These are phyloP conservation scores for Urocynchramus pylzowi DNA, from an alignment of 2,113 vertebrate species.

Conservation along the genomic window DNA sequence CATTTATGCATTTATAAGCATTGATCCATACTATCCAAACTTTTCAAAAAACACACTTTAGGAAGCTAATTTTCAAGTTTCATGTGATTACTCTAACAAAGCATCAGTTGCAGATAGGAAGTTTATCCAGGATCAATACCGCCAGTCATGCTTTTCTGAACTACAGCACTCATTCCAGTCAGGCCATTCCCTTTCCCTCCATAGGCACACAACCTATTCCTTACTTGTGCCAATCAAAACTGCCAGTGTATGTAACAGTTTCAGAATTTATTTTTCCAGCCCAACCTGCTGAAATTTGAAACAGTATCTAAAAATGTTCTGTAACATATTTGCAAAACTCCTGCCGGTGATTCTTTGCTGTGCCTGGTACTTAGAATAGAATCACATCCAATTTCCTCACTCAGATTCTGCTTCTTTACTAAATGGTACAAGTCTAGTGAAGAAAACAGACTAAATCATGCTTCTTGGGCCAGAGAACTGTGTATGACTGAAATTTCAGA, in stretches of 20 bases:
- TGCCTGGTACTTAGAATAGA: neutral
- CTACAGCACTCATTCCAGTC: neutral
- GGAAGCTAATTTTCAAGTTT: neutral
- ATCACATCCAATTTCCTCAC: neutral
- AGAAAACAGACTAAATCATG: neutral
- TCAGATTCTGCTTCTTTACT: neutral
- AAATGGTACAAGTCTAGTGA: neutral
- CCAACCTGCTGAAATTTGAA: neutral
- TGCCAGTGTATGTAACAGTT: neutral
- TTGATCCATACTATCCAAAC: neutral
- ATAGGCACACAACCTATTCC: neutral
- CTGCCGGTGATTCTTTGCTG: neutral
- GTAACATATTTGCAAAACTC: neutral
- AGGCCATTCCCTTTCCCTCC: neutral
- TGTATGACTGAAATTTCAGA: neutral
- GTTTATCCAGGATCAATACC: neutral
- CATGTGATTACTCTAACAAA: neutral
- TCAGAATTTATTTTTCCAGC: neutral
- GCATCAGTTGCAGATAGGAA: neutral
- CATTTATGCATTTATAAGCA: neutral
- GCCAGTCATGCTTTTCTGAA: neutral
- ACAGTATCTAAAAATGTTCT: neutral
- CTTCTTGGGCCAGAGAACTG: neutral
- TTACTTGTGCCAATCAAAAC: neutral
- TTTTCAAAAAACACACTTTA: neutral